Percentiles rank a stretch among this genome's conserved stretches.
phyloP scores from a whole-genome alignment of 2,888 invertebrate genomes.

The Sesia bembeciformis region DNA sequence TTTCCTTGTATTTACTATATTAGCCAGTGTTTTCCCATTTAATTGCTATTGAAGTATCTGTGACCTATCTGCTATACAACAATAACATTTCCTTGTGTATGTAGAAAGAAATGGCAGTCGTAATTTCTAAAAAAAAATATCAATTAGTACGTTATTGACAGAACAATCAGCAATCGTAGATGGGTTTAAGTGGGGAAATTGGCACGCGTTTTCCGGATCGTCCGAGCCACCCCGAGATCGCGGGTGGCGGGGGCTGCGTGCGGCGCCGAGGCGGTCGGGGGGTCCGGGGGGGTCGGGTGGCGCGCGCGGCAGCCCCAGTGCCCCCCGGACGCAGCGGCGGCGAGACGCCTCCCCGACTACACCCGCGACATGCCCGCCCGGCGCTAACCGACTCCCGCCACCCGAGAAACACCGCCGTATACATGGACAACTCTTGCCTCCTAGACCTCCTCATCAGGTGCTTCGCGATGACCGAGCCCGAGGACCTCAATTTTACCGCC shows the following conservation, averaged over 20 bases:
- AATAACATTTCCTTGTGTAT: no score
- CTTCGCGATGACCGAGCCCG: slow-evolving; percentile 77
- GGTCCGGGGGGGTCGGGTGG: slow-evolving; percentile 28
- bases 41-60: no score
- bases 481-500: slow-evolving; percentile 79
- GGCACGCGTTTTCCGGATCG: slow-evolving; percentile 59
- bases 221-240: slow-evolving; percentile 8
- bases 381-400: slow-evolving; percentile 63
- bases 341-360: slow-evolving; percentile 65
- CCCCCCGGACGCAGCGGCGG: slow-evolving; percentile 70
- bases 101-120: no score
- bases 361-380: slow-evolving; percentile 53
- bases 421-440: slow-evolving; percentile 76
- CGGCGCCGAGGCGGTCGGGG: slow-evolving; percentile 24
- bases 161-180: slow-evolving; percentile 1
- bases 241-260: slow-evolving; percentile 12
- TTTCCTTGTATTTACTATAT: no score
- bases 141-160: background rate
- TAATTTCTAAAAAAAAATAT: no score
- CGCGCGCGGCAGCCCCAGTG: slow-evolving; percentile 34
- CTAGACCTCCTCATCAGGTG: slow-evolving; percentile 75
- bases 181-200: slow-evolving; percentile 57
- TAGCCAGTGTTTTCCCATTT: no score
- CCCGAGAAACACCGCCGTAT: slow-evolving; percentile 62
- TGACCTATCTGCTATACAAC: no score